Base-by-base conservation (phyloP, 2,888 invertebrate genomes). In the Agrochola macilenta region DNA sequence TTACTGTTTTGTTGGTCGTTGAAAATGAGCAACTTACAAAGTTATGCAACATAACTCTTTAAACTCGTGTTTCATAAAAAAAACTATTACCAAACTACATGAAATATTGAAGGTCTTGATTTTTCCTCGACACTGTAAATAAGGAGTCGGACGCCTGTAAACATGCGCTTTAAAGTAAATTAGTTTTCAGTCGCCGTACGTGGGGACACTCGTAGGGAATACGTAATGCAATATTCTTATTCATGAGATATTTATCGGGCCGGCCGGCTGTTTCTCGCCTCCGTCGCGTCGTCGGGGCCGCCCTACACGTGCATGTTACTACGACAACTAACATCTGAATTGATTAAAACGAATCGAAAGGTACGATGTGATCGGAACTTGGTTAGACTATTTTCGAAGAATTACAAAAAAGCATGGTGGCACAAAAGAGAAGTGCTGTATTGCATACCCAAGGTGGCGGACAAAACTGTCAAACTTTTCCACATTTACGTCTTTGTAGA, bases 211-310 rank as follows among this genome's bases (percentile, higher is more conserved):
- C 84, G 84, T 79, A 80, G 77, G 83, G 94, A 93, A 93, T 93
- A 91, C 93, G 89, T 94, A 94, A 95, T 94, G 94, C 93, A 93
- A 94, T 94, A 94, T 94, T 93, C 91, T 92, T 95, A 95, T 95
- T 95, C 95, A 95, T 95, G 95, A 95, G 95, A 93, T 93, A 92
- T 93, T 94, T 94, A 94, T 94, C 91, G 92, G 87, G 83, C 78
- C 77, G 77, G 84, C 82, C 78, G 79, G 81, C 78, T 82, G 89
- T 73, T 79, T 80, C 74, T 78, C 78, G 84, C 71, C 72, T 49
- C 43, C 74, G 65, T 39, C 39, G 39, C 39, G 5, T 7, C 39
- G 0, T 39, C 12, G 74, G 30, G 35, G 57, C 57, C 73, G n/a
- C 68, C 26, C 72, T 72, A 70, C 79, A 46, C 75, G 69, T 74